Evolutionary conservation across 2,113 vertebrate genomes (phyloP).

Genomic region (Cyanoderma ruficeps): DNA sequence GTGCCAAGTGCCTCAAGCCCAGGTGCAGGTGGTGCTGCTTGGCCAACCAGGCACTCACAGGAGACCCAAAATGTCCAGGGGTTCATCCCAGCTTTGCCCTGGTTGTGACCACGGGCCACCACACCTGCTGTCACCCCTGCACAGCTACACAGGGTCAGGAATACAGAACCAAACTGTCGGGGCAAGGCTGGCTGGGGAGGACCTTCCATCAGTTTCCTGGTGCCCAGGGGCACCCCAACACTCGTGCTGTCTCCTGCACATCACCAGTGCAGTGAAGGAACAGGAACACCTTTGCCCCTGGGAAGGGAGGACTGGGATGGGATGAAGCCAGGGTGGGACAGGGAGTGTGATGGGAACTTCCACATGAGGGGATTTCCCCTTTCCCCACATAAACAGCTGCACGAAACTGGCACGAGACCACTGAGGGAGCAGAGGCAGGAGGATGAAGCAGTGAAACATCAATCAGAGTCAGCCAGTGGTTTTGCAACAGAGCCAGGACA

Average conservation of each 20-base stretch:
- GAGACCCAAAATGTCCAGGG: fast-evolving
- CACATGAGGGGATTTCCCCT: fast-evolving
- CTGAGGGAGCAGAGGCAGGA: not conserved
- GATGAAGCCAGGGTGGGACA: not conserved
- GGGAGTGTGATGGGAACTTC: fast-evolving
- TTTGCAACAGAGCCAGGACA: not conserved
- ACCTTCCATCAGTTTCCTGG: fast-evolving
- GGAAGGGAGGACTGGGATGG: not conserved
- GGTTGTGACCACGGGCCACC: not conserved
- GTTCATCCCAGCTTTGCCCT: not conserved
- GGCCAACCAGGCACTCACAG: not conserved
- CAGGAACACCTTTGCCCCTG: not conserved
- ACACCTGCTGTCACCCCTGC: fast-evolving
- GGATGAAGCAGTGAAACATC: not conserved
- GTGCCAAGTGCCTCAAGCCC: not conserved
- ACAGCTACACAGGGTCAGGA: not conserved
- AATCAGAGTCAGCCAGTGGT: fast-evolving
- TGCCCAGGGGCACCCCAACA: not conserved
- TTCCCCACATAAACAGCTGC: not conserved
- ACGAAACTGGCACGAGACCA: not conserved
- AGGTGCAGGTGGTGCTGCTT: not conserved
- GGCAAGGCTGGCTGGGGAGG: not conserved
- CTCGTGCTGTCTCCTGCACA: fast-evolving
- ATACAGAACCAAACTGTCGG: fast-evolving
- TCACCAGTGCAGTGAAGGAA: fast-evolving